Conservation (phyloP, 2,113 vertebrate genomes). For the Nettapus auritus region DNA sequence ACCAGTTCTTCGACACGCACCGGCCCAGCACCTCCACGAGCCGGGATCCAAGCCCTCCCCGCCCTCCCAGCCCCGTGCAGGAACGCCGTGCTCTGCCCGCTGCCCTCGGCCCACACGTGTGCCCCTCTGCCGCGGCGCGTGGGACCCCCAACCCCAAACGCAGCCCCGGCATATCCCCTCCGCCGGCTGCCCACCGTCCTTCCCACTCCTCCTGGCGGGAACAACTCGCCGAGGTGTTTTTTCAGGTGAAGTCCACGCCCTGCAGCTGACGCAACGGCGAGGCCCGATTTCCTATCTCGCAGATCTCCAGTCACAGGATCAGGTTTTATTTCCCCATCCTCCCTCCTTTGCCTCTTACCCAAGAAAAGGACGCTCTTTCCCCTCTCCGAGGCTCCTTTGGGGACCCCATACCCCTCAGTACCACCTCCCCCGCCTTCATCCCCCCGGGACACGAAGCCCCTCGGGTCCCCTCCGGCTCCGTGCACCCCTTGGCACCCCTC, state of each 20-base stretch:
- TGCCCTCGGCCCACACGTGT: neutral
- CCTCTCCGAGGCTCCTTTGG: neutral
- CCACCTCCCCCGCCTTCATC: neutral
- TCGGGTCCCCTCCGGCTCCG: too few relatives aligned
- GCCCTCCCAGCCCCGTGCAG: conserved; percentile 14
- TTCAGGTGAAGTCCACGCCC: conserved; percentile 71
- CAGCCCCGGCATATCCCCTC: conserved; percentile 39
- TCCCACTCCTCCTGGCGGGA: conserved; percentile 56
- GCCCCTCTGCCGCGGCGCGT: neutral
- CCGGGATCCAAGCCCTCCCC: neutral
- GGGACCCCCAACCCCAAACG: conserved; percentile 38
- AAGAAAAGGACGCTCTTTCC: conserved; percentile 21
- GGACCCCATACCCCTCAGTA: neutral
- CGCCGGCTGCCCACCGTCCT: conserved; percentile 20
- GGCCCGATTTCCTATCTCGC: conserved; percentile 48
- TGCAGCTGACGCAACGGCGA: conserved; percentile 53
- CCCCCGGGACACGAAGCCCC: neutral
- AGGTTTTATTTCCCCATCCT: conserved; percentile 42
- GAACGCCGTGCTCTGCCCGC: neutral
- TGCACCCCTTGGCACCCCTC: neutral
- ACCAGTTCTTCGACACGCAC: conserved; percentile 25
- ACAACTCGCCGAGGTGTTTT: conserved; percentile 55
- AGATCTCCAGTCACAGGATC: conserved; percentile 47
- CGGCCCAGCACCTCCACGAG: neutral
- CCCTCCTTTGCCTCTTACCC: conserved; percentile 44